Conservation (phyloP, 2,888 invertebrate species). For the Hymenopus coronatus region DNA sequence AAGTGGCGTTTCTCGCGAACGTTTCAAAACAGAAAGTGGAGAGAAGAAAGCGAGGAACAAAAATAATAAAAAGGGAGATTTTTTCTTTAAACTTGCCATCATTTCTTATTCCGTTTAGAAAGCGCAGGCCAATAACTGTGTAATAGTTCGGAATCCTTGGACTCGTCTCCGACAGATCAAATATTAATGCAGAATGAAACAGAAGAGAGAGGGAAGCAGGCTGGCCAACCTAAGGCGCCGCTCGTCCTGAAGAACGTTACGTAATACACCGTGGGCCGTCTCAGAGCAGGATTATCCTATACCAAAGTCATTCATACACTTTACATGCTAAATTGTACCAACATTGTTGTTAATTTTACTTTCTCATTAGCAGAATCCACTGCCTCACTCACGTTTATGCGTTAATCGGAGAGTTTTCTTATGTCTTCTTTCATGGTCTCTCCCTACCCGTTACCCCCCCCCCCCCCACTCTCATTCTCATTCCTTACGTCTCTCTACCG, state of each 20-base stretch:
- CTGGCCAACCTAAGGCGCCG: neutral
- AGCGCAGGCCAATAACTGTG: slow-evolving; percentile 30
- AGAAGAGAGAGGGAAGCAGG: neutral
- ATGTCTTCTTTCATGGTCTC: no score
- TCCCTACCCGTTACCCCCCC: no score
- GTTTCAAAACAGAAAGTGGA: neutral
- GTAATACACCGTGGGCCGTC: neutral
- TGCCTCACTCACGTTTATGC: no score
- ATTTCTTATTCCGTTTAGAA: slow-evolving; percentile 33
- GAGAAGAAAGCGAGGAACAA: neutral
- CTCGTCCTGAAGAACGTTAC: neutral
- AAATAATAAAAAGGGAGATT: neutral
- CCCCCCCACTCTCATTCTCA: no score
- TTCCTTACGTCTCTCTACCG: no score
- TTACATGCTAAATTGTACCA: no score
- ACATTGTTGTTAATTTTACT: no score
- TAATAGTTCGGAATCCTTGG: slow-evolving; percentile 31
- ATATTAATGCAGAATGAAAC: slow-evolving; percentile 27
- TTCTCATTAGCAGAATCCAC: no score
- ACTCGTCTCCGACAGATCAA: slow-evolving; percentile 24
- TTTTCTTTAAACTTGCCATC: slow-evolving; percentile 15
- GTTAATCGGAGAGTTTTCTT: no score
- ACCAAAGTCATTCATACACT: neutral
- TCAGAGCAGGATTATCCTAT: no score
- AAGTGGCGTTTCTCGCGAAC: neutral